phyloP scores from a whole-genome alignment of 2,888 invertebrate species.

The Coelinius sp. region DNA sequence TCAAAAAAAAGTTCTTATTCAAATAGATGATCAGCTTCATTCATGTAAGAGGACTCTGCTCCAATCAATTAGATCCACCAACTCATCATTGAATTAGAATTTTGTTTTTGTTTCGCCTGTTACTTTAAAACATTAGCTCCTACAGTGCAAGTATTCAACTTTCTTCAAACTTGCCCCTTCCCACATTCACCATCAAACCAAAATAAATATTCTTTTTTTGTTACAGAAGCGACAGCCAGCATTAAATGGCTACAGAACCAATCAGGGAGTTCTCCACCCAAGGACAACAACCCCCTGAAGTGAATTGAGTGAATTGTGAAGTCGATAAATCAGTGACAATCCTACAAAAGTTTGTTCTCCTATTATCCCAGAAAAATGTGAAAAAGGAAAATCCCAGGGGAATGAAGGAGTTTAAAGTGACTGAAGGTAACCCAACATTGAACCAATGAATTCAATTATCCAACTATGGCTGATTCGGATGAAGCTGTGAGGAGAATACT shows the following conservation, averaged over 20 bases:
- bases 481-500: constrained; percentile 46
- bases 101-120: no score
- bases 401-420: background rate
- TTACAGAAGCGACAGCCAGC: background rate
- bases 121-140: no score
- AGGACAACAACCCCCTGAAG: background rate
- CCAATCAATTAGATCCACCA: no score
- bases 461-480: constrained; percentile 16
- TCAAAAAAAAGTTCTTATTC: no score
- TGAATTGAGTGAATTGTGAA: constrained; percentile 12
- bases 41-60: no score
- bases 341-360: background rate
- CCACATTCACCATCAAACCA: background rate
- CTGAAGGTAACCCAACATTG: background rate
- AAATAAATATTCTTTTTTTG: background rate
- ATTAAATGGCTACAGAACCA: background rate
- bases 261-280: background rate
- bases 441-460: background rate
- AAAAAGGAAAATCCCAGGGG: background rate
- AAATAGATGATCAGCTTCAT: no score
- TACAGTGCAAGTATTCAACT: background rate
- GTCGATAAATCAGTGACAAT: constrained; percentile 1
- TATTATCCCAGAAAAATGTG: background rate
- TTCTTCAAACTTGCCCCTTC: background rate
- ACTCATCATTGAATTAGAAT: no score